phyloP scores from a whole-genome alignment of 2,888 invertebrate species.

The Catocala sponsa region DNA sequence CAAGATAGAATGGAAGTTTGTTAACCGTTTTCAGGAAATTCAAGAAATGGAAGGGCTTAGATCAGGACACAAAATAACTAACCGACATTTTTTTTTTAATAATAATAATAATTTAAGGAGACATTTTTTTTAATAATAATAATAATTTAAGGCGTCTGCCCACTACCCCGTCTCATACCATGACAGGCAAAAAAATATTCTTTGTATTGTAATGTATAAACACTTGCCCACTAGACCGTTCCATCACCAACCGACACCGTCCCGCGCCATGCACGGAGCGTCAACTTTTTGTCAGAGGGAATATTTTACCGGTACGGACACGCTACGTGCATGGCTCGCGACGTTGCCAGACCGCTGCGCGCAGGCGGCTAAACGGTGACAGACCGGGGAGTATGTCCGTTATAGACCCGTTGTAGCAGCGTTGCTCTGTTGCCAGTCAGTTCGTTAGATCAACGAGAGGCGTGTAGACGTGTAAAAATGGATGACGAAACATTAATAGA shows the following conservation, averaged over 20 bases:
- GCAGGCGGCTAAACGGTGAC: constrained; percentile 15
- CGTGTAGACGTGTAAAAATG: too few species aligned
- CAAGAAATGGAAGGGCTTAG: too few species aligned
- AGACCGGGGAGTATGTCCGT: too few species aligned
- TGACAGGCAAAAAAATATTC: constrained; percentile 6
- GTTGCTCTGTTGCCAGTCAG: too few species aligned
- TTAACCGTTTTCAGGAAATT: neutral
- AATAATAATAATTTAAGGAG: too few species aligned
- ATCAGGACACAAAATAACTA: too few species aligned
- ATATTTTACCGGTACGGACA: constrained; percentile 5
- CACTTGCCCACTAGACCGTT: constrained; percentile 11
- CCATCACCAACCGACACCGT: constrained; percentile 7
- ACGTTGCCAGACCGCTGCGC: constrained; percentile 17
- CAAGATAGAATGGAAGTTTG: neutral
- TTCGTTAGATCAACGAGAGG: too few species aligned
- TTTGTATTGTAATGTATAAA: constrained; percentile 4
- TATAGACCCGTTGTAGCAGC: too few species aligned
- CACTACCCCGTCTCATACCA: neutral
- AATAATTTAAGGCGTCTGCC: too few species aligned
- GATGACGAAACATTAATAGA: too few species aligned
- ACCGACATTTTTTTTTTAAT: too few species aligned
- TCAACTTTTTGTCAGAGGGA: neutral
- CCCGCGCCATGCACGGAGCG: constrained; percentile 5
- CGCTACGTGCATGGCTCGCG: constrained; percentile 10
- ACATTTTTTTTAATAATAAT: too few species aligned